phyloP scores from a whole-genome alignment of 2,797 vertebrate genomes.

The Rousettus madagascariensis region DNA sequence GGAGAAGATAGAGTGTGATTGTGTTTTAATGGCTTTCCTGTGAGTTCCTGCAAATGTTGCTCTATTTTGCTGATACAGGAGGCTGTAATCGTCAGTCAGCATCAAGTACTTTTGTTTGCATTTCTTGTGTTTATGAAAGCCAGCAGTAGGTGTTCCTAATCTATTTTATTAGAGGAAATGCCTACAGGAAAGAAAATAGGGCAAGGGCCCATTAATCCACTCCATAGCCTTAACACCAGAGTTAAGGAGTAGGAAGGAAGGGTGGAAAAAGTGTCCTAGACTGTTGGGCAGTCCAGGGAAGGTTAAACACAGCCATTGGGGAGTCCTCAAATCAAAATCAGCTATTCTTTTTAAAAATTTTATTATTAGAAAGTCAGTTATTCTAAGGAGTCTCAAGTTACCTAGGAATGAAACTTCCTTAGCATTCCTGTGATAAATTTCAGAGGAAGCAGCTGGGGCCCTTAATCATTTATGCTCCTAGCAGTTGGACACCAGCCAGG shows the following conservation, averaged over 20 bases:
- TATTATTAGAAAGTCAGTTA: neutral
- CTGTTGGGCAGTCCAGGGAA: neutral
- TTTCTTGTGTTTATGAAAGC: constrained; percentile 27
- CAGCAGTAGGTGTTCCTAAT: neutral
- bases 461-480: neutral
- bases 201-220: neutral
- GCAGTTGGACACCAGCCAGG: neutral
- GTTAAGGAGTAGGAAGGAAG: neutral
- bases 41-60: neutral
- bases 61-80: neutral
- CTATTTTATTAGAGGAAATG: constrained; percentile 28
- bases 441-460: neutral
- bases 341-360: neutral
- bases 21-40: neutral
- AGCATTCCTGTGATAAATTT: neutral
- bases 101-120: neutral
- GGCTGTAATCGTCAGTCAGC: neutral
- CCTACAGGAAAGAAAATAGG: neutral
- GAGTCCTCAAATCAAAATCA: neutral
- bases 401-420: neutral
- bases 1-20: neutral
- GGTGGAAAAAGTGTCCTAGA: neutral
- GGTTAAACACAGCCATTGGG: neutral
- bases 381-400: neutral
- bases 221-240: too few species aligned